Evolutionary conservation across 2,797 vertebrate genomes (phyloP).

Genomic region (Echiichthys vipera): DNA sequence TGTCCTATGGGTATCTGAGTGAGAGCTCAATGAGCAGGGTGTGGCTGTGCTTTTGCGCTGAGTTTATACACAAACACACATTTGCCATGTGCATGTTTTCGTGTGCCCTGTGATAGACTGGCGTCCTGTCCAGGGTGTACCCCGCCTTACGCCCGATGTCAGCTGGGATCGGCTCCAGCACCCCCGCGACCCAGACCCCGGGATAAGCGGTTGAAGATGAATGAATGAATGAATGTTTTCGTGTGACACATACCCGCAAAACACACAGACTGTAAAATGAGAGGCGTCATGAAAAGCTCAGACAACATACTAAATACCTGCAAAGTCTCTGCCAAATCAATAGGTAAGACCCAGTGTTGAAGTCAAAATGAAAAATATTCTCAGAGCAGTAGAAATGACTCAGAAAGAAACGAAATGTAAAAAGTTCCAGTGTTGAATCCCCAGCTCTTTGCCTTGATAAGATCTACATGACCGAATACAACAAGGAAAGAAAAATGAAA

Average conservation of each 20-base stretch:
- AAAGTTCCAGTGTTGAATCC: no score
- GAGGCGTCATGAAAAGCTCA: background rate
- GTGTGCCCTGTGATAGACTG: no score
- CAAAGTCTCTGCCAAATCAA: background rate
- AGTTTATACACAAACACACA: constrained; percentile 41
- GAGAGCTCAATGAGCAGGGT: constrained; percentile 44
- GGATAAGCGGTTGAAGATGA: no score
- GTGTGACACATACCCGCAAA: constrained; percentile 14
- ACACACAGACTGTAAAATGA: constrained; percentile 15
- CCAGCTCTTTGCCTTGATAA: background rate
- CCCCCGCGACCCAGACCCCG: no score
- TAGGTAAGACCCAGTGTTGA: background rate
- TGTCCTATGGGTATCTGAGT: constrained; percentile 23
- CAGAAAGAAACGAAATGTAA: background rate
- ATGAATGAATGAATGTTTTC: constrained; percentile 14
- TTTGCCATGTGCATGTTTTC: constrained; percentile 12
- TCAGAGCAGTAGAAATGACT: background rate
- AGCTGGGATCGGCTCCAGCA: no score
- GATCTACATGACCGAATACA: background rate
- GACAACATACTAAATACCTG: constrained; percentile 1
- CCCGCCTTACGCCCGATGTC: no score
- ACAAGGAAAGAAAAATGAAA: background rate
- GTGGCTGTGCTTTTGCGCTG: constrained; percentile 17
- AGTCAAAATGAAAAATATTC: background rate
- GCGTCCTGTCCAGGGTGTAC: no score